phyloP scores from a whole-genome alignment of 1,140 invertebrate species.

The Drosophila cardini region DNA sequence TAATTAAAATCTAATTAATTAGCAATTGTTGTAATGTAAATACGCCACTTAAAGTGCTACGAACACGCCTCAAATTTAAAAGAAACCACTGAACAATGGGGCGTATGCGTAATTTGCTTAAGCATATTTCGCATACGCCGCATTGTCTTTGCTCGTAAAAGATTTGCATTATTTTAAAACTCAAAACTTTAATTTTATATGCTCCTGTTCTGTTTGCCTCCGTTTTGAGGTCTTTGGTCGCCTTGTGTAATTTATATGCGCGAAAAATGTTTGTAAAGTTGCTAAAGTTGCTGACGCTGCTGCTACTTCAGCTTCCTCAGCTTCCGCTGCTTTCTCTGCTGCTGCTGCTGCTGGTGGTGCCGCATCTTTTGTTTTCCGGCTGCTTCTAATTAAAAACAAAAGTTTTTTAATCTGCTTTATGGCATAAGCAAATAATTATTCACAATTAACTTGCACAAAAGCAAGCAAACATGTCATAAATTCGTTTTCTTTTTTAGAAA shows the following conservation, averaged over 20 bases:
- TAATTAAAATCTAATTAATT: slow-evolving; percentile 79
- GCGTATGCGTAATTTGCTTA: slow-evolving; percentile 57
- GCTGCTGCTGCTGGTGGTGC: slow-evolving; percentile 16
- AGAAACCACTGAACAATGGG: slow-evolving; percentile 24
- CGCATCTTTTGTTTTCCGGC: slow-evolving; percentile 66
- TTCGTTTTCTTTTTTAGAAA: slow-evolving; percentile 17
- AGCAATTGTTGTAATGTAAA: slow-evolving; percentile 34
- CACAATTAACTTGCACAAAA: slow-evolving; percentile 63
- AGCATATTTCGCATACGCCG: slow-evolving; percentile 67
- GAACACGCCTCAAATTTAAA: background rate
- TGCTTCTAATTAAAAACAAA: slow-evolving; percentile 81
- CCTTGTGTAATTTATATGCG: slow-evolving; percentile 71
- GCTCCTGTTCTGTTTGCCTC: slow-evolving; percentile 33
- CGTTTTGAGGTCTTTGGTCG: slow-evolving; percentile 42
- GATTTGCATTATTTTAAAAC: slow-evolving; percentile 73
- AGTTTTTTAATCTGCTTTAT: slow-evolving; percentile 83
- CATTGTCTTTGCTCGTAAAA: slow-evolving; percentile 52
- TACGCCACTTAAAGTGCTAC: slow-evolving; percentile 2
- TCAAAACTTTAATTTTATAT: slow-evolving; percentile 64
- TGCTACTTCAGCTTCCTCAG: slow-evolving; percentile 26
- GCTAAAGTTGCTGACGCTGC: slow-evolving; percentile 58
- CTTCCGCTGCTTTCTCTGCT: slow-evolving; percentile 22
- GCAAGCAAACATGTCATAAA: slow-evolving; percentile 42
- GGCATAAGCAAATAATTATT: slow-evolving; percentile 77
- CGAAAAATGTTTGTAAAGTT: slow-evolving; percentile 66